These are phyloP conservation scores for Clanis bilineata DNA, from an alignment of 2,888 invertebrate genomes.

Conservation along the genomic window DNA sequence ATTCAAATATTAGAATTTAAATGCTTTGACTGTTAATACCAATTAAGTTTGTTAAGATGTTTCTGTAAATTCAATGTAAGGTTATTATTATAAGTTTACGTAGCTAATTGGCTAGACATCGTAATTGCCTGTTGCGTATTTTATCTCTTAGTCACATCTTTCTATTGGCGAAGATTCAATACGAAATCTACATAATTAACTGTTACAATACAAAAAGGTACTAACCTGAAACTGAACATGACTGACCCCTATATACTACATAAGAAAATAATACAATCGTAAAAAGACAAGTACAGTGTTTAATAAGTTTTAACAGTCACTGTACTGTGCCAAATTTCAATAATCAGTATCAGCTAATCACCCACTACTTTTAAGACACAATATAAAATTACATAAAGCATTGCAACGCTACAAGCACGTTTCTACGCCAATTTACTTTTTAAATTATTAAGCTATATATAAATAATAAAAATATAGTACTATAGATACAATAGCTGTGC, in stretches of 20 bases:
- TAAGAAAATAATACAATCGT: constrained; percentile 3
- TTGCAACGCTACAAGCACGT: constrained; percentile 1
- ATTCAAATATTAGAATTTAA: constrained; percentile 60
- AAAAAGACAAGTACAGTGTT: not conserved
- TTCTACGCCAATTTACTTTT: constrained; percentile 16
- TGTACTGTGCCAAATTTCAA: constrained; percentile 5
- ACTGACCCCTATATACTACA: constrained; percentile 8
- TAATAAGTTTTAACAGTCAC: too few species aligned
- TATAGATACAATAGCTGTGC: constrained; percentile 63
- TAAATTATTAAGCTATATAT: constrained; percentile 21
- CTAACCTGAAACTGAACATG: constrained; percentile 9
- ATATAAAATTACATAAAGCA: constrained; percentile 9
- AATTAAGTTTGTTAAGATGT: constrained; percentile 42
- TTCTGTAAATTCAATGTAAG: constrained; percentile 15
- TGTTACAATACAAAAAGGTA: not conserved
- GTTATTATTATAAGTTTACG: constrained; percentile 10
- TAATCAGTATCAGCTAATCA: not conserved
- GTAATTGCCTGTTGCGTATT: constrained; percentile 7
- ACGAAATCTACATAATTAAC: not conserved
- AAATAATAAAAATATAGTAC: constrained; percentile 12
- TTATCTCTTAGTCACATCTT: not conserved
- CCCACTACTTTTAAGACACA: not conserved
- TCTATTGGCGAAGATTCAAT: not conserved
- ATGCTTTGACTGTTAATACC: constrained; percentile 64
- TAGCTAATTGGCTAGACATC: constrained; percentile 15